A percentile compares a stretch with the other conserved stretches of the same genome.
phyloP scores from a whole-genome alignment of 1,140 invertebrate species.

The Ceratosolen fusciceps region DNA sequence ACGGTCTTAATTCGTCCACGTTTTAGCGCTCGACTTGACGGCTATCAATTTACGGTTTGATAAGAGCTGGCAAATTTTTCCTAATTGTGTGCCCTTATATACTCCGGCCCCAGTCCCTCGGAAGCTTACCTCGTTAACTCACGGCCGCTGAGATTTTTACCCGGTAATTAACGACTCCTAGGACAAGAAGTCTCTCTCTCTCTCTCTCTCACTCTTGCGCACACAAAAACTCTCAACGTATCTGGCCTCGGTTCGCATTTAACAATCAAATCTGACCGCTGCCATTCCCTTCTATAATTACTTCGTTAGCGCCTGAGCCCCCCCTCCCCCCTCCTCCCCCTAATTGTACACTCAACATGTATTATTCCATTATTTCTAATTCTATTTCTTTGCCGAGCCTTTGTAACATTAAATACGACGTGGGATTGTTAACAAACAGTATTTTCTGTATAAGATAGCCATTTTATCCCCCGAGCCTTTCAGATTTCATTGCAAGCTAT shows the following conservation, averaged over 20 bases:
- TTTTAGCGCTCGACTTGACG: slow-evolving; percentile 15
- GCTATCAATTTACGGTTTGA: slow-evolving; percentile 33
- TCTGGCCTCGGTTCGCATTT: background rate
- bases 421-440: too few relatives aligned
- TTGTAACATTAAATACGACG: background rate
- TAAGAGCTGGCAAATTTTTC: background rate
- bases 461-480: too few relatives aligned
- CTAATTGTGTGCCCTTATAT: slow-evolving; percentile 3
- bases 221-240: background rate
- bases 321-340: background rate
- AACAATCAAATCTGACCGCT: background rate
- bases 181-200: too few relatives aligned
- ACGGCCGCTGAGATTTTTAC: background rate
- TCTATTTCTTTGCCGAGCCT: background rate
- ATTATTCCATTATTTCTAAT: background rate
- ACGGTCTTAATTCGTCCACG: slow-evolving; percentile 33
- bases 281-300: background rate
- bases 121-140: slow-evolving; percentile 14
- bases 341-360: background rate
- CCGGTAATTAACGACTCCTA: slow-evolving; percentile 27
- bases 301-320: background rate
- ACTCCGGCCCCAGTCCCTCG: background rate
- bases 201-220: too few relatives aligned
- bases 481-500: too few relatives aligned
- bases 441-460: too few relatives aligned